Evolutionary conservation across 2,888 invertebrate genomes (phyloP), one percentile per base, ranked within the genome.

Genomic region (Celastrina argiolus): DNA sequence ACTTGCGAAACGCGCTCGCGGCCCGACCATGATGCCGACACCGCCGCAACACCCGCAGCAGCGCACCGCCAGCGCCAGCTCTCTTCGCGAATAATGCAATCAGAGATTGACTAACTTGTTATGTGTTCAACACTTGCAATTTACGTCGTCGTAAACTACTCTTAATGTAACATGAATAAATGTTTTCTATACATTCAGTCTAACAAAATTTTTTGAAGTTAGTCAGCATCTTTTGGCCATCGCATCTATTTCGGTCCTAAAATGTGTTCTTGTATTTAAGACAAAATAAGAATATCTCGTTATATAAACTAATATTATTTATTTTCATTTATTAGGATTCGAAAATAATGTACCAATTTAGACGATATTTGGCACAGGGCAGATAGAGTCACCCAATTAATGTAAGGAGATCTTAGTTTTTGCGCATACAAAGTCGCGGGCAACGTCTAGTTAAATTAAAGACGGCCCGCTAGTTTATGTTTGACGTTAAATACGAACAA

Each of bases 1-100:
- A 85, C 88, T 91, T 91, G 88, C 88, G 90, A 90, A 89, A 91
- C 84, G 78, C 78, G 79, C 81, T 79, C 84, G 78, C 78, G 79
- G 81, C 79, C 81, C 86, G 85, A 82, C 85, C 85, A 78, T 87
- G 84, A 83, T 84, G 84, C 75, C 75, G 83, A 79, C 75, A 74
- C 61, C 67, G 69, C 65, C 31, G 65, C 78, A 77, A 31, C 31
- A 31, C 31, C 80, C 75, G 77, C 81, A 78, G 76, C 79, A 77
- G 80, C 78, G 76, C 75, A 77, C 34, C 34, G 34, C 34, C 42
- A 42, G 16, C 45, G 22, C 12, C 51, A 51, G 22, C 79, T 73
- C 76, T 82, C 81, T 80, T 81, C 79, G 77, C 79, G 70, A 82
- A 81, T 85, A 83, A 80, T 82, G 81, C 81, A 82, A 82, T 81